Evolutionary conservation across 2,113 vertebrate genomes (phyloP), one percentile per base, ranked within the genome.

Genomic region (Illadopsis cleaveri): DNA sequence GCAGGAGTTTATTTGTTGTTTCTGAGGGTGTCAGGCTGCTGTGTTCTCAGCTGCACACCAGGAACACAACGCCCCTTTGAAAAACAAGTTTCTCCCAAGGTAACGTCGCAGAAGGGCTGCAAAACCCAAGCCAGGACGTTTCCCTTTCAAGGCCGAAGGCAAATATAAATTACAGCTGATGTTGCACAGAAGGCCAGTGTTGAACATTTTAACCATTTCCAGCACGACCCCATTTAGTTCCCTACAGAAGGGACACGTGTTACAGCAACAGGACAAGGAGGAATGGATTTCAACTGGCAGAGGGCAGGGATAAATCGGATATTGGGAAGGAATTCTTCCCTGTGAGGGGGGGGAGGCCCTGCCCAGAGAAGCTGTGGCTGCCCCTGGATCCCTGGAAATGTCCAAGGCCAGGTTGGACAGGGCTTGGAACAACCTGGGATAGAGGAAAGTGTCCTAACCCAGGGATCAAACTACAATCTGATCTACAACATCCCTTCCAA

Each of bases 11-110:
- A 5, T 90, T 73, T 94, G 94, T 37, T 89, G 62, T 80, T 91
- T 4, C 27, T 82, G 85, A 50, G 83, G 86, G 53, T 61, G 65
- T 51, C n/a, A 6, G 89, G 1, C 57, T 91, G 58, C 77, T 87
- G 94, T 85, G 89, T 17, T 89, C 89, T 28, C 95, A 95, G 93
- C 84, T 94, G 91, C 27, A 1, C 79, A 17, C 62, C 95, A 82
- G 79, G 17, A 93, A 47, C 90, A 93, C 57, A 82, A 93, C 25
- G 8, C 68, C 89, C 90, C 30, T 89, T 62, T 16, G 70, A 50
- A 93, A 95, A 91, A 91, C 82, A 94, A 76, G 14, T 18, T 65
- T 57, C 69, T 42, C 47, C 37, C 10, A 57, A 93, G 94, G 90
- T 88, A 71, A 77, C 6, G 0, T 20, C 0, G 4, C 56, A 71